Evolutionary conservation across 2,113 vertebrate species (phyloP).

Genomic region (Protobothrops mucrosquamatus): DNA sequence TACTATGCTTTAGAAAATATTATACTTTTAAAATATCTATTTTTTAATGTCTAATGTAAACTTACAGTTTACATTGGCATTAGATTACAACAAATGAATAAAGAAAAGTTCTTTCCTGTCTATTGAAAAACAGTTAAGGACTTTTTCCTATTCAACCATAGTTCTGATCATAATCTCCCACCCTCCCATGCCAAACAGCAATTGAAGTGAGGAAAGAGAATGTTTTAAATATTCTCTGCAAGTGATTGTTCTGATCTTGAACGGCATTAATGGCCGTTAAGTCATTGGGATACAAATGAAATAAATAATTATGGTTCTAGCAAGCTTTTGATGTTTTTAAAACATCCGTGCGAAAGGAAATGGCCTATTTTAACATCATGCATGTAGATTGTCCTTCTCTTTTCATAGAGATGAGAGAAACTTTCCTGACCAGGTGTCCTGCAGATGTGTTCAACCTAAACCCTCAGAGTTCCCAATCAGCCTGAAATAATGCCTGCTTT

Average conservation of each 20-base stretch:
- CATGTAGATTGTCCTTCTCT: not conserved
- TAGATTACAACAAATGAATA: not conserved
- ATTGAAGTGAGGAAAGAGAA: not conserved
- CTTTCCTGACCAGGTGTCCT: not conserved
- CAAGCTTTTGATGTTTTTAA: not conserved
- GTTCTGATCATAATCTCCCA: not conserved
- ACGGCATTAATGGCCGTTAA: not conserved
- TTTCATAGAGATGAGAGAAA: not conserved
- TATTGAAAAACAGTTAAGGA: not conserved
- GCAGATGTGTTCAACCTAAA: not conserved
- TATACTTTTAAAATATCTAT: not conserved
- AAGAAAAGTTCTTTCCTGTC: not conserved
- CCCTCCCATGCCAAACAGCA: not conserved
- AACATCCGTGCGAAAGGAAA: not conserved
- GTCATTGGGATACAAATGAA: not conserved
- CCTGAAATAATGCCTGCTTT: not conserved
- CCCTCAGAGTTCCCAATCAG: not conserved
- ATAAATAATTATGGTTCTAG: not conserved
- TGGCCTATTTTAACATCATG: not conserved
- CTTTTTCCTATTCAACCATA: not conserved
- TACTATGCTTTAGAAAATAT: not conserved
- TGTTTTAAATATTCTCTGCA: not conserved
- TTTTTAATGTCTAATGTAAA: not conserved
- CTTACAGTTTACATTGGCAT: not conserved
- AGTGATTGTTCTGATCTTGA: not conserved